phyloP scores from a whole-genome alignment of 2,888 invertebrate genomes.

The Diarsia brunnea region DNA sequence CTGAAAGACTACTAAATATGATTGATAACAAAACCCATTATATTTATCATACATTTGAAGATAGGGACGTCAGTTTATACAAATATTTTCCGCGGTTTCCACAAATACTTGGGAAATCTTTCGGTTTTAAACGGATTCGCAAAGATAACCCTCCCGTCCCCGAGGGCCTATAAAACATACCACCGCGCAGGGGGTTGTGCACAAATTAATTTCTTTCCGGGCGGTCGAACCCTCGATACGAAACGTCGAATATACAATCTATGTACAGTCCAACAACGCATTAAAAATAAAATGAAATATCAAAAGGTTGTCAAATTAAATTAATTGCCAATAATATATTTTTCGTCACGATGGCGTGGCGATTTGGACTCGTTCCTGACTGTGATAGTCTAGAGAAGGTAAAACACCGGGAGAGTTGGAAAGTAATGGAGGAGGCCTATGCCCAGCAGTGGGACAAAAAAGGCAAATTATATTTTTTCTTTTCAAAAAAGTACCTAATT shows the following conservation, averaged over 20 bases:
- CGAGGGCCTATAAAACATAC: slow-evolving; percentile 54
- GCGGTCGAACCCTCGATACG: slow-evolving; percentile 49
- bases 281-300: slow-evolving; percentile 38
- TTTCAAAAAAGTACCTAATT: slow-evolving; percentile 25
- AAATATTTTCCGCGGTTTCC: slow-evolving; percentile 5
- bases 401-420: too few relatives aligned
- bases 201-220: slow-evolving; percentile 61
- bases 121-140: slow-evolving; percentile 36
- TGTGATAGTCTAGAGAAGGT: too few relatives aligned
- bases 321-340: not conserved
- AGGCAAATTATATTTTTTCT: too few relatives aligned
- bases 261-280: slow-evolving; percentile 6
- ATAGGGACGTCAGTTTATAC: not conserved
- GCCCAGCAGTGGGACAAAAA: too few relatives aligned
- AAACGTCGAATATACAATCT: slow-evolving; percentile 32
- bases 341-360: too few relatives aligned
- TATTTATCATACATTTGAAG: slow-evolving; percentile 9
- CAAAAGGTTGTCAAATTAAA: slow-evolving; percentile 29
- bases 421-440: too few relatives aligned
- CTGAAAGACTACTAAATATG: not conserved
- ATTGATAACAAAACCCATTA: slow-evolving; percentile 29
- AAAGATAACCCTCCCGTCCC: slow-evolving; percentile 37
- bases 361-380: too few relatives aligned
- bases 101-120: slow-evolving; percentile 47
- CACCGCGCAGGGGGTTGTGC: slow-evolving; percentile 38